Evolutionary conservation across 64 coral and sea anemone species (phyloP).

Genomic region (Astreopora myriophthalma): DNA sequence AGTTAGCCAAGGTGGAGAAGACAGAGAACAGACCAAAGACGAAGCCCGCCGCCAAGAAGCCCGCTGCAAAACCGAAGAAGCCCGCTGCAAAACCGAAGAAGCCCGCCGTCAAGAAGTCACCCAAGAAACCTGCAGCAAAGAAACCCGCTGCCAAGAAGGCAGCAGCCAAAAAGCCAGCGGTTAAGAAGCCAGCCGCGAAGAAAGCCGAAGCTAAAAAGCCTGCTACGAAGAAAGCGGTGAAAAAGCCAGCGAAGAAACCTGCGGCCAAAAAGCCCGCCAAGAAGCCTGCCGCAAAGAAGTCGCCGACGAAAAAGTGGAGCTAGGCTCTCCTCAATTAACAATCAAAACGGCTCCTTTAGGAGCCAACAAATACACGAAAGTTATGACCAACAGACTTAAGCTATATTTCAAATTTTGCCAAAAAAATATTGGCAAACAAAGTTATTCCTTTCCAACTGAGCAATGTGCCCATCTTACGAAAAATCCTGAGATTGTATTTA

Average conservation of each 20-base stretch:
- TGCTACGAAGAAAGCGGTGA: not conserved
- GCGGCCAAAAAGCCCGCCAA: not conserved
- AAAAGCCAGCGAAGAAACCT: not conserved
- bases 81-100: slow-evolving; percentile 19
- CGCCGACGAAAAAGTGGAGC: not conserved
- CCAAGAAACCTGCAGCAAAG: not conserved
- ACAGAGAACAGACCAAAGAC: slow-evolving; percentile 2
- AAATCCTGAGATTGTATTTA: too few species aligned
- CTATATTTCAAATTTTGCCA: too few species aligned
- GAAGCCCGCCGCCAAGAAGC: not conserved
- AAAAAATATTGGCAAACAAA: too few species aligned
- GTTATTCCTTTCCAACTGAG: too few species aligned
- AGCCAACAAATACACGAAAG: slow-evolving; percentile 38
- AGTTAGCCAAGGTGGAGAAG: not conserved
- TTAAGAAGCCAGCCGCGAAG: not conserved
- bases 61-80: not conserved
- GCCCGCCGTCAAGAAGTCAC: not conserved
- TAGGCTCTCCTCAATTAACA: not conserved
- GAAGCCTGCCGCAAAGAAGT: not conserved
- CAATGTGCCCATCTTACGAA: too few species aligned
- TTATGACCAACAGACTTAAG: not conserved
- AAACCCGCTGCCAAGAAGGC: not conserved
- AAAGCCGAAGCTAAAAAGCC: slow-evolving; percentile 7
- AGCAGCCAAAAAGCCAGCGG: slow-evolving; percentile 1
- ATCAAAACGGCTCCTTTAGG: slow-evolving; percentile 60